A percentile compares a stretch with the other conserved stretches of the same genome.
These are phyloP conservation scores for Scaptomyza flava DNA, from an alignment of 2,888 invertebrate species.

Conservation along the genomic window DNA sequence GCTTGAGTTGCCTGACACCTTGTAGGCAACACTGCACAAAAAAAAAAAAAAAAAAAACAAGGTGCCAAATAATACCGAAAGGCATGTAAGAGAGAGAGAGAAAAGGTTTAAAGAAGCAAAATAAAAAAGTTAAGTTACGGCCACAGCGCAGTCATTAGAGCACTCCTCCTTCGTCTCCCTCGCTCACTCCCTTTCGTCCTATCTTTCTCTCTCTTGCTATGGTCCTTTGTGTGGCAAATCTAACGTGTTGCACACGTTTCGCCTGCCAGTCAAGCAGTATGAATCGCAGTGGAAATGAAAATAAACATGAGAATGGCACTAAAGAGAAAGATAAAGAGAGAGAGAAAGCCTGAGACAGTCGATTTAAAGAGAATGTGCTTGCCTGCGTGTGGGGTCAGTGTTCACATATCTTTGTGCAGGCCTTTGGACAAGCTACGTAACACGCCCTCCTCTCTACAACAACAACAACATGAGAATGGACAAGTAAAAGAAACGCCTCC, in stretches of 20 bases:
- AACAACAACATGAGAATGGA: constrained; percentile 3
- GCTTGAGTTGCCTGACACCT: constrained; percentile 3
- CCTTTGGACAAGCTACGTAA: constrained; percentile 51
- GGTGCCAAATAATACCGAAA: constrained; percentile 54
- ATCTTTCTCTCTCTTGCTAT: neutral
- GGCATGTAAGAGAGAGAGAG: constrained; percentile 31
- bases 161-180: neutral
- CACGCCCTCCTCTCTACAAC: constrained; percentile 11
- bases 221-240: constrained; percentile 10
- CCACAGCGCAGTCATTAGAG: constrained; percentile 67
- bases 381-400: constrained; percentile 50
- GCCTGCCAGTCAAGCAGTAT: constrained; percentile 55
- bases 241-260: constrained; percentile 75
- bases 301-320: constrained; percentile 47
- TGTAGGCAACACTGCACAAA: constrained; percentile 19
- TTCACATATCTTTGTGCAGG: constrained; percentile 53
- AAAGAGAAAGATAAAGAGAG: constrained; percentile 1
- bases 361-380: neutral
- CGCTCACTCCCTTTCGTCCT: neutral
- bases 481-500: constrained; percentile 1
- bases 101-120: constrained; percentile 35
- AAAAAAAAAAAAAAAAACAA: constrained; percentile 12
- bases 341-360: constrained; percentile 3
- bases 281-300: constrained; percentile 52
- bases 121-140: constrained; percentile 46